phyloP scores from a whole-genome alignment of 2,113 vertebrate genomes.

The Puffinus mauretanicus region DNA sequence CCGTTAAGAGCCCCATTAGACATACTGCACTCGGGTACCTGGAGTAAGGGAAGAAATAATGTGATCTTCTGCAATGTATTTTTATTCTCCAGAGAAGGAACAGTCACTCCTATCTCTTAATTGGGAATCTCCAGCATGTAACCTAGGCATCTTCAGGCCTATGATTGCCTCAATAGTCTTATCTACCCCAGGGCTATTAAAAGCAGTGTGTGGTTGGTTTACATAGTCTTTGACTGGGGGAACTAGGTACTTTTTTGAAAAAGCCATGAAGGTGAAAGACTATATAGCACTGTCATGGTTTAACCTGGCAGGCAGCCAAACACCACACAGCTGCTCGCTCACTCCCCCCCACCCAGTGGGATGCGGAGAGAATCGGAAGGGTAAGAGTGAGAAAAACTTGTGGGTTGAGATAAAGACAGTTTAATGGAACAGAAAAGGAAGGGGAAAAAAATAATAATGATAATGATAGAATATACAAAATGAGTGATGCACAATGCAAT shows the following conservation, averaged over 20 bases:
- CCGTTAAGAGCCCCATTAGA: not conserved
- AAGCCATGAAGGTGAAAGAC: not conserved
- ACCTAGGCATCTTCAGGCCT: not conserved
- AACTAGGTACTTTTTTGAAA: not conserved
- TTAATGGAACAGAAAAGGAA: too few species aligned
- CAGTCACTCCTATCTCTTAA: not conserved
- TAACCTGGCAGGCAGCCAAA: too few species aligned
- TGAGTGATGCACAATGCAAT: too few species aligned
- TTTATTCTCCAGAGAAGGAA: not conserved
- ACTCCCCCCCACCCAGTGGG: too few species aligned
- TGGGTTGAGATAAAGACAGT: too few species aligned
- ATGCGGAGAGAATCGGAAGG: too few species aligned
- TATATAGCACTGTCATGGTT: not conserved
- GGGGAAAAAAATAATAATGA: too few species aligned
- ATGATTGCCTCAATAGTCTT: not conserved
- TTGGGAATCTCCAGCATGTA: not conserved
- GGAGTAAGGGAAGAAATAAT: not conserved
- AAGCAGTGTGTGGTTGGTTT: not conserved
- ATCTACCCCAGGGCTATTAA: not conserved
- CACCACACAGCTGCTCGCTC: too few species aligned
- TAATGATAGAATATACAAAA: too few species aligned
- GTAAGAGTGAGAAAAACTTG: too few species aligned
- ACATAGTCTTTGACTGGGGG: not conserved
- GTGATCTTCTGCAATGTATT: not conserved
- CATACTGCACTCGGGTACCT: not conserved